Evolutionary conservation across 2,888 invertebrate species (phyloP).

Genomic region (Fragum fragum): DNA sequence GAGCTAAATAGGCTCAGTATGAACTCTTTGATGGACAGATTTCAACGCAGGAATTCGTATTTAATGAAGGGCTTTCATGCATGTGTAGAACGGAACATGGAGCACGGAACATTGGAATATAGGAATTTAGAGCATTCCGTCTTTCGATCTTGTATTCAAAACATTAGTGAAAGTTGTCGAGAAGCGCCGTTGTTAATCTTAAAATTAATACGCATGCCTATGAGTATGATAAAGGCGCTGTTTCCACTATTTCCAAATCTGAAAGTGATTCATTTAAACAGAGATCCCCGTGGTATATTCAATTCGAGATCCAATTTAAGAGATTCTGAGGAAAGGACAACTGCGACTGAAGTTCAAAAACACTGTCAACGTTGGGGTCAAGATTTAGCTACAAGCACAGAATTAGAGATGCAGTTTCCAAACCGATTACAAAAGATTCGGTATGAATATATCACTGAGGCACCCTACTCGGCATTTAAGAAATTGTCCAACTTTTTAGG

Average conservation of each 20-base stretch:
- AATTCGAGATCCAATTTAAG: constrained; percentile 23
- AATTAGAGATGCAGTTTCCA: constrained; percentile 4
- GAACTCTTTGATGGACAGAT: background rate
- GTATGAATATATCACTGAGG: constrained; percentile 33
- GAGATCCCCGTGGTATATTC: constrained; percentile 39
- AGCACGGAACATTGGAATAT: too few species aligned
- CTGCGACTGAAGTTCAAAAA: background rate
- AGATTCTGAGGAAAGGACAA: too few species aligned
- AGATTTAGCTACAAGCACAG: constrained; percentile 6
- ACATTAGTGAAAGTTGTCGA: background rate
- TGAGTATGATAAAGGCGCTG: background rate
- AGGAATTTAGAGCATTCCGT: too few species aligned
- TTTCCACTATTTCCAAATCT: constrained; percentile 37
- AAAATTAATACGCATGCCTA: constrained; percentile 22
- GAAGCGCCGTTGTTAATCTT: constrained; percentile 12
- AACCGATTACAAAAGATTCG: background rate
- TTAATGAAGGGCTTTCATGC: background rate
- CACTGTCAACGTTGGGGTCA: background rate
- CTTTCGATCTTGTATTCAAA: background rate
- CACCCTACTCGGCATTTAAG: background rate
- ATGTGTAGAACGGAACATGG: background rate
- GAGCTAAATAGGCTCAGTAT: background rate
- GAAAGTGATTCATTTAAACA: constrained; percentile 35
- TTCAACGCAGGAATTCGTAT: background rate
- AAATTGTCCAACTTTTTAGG: constrained; percentile 25